Evolutionary conservation across 2,888 invertebrate species (phyloP), one percentile per base, ranked within the genome.

Genomic region (Hyalella azteca): DNA sequence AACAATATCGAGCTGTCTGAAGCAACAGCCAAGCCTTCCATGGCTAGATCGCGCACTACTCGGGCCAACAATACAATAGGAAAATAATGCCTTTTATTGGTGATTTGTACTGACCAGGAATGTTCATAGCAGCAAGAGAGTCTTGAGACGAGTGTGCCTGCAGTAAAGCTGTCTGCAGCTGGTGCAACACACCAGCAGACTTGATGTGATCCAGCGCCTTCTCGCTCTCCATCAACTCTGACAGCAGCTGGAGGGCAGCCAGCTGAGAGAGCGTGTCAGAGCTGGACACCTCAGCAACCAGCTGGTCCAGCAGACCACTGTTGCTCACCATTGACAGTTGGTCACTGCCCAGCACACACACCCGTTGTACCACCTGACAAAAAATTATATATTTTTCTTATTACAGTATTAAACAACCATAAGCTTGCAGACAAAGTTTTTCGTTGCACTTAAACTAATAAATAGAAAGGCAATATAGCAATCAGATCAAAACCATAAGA

Each of bases 231-330:
- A 93, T 93, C 66, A 97, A 88, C 73, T 91, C 91, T 0, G 93
- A 92, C 49, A 96, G 87, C 59, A 95, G 88, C 88, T 96, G 94
- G 77, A 97, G 88, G 78, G 94, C 91, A 87, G 95, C 96, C 81
- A 96, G 89, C 87, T 94, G 93, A 59, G 94, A 89, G 75, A 96
- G 88, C 54, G 95, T 88, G 88, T 96, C 96, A 82, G 92, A 90
- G 66, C 90, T 90, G 76, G 92, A 89, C 29, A 95, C 87, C 87
- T 94, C 92, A 40, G 90, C 88, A 26, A 94, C 87, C 86, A 95
- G 91, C 29, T 76, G 73, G 45, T 83, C 80, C 45, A 83, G 79
- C 45, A 83, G 78, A 11, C 81, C 81, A 19, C 80, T 76, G 60
- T 79, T 81, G 48, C 79, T 73, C 26, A 80, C 81, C 40, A 75